Conservation (phyloP, 2,113 vertebrate species). For the Pavo muticus region DNA sequence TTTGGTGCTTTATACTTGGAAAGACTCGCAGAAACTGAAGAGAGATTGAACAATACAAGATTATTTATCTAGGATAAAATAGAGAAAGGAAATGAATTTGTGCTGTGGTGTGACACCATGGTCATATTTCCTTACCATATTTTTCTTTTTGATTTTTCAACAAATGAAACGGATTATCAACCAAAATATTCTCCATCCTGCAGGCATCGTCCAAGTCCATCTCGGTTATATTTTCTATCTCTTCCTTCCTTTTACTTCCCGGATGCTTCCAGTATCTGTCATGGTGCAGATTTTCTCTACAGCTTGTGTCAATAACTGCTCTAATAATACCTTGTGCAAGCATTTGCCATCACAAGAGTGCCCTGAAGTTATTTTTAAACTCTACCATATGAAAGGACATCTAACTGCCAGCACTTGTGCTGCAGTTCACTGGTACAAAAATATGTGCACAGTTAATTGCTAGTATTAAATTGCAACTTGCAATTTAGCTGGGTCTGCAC, state of each 20-base stretch:
- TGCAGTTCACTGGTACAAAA: constrained; percentile 23
- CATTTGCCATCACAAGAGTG: constrained; percentile 25
- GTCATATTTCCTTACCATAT: neutral
- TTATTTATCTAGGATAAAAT: neutral
- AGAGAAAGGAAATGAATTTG: neutral
- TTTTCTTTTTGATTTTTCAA: neutral
- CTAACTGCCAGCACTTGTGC: constrained; percentile 16
- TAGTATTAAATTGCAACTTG: constrained; percentile 55
- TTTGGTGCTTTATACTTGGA: neutral
- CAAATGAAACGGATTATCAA: neutral
- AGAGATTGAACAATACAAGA: neutral
- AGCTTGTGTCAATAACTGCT: constrained; percentile 31
- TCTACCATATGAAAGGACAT: constrained; percentile 5
- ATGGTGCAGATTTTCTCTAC: constrained; percentile 14
- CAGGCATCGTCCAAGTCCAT: neutral
- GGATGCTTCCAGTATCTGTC: neutral
- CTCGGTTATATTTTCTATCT: neutral
- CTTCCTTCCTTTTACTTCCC: neutral
- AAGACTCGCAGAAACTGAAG: neutral
- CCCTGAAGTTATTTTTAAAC: constrained; percentile 51
- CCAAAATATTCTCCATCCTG: neutral
- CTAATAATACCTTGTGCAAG: constrained; percentile 49
- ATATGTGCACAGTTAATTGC: constrained; percentile 31
- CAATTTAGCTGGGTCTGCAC: constrained; percentile 22
- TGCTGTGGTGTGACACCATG: neutral